phyloP scores from a whole-genome alignment of 2,797 vertebrate species.

The Macropodus opercularis region DNA sequence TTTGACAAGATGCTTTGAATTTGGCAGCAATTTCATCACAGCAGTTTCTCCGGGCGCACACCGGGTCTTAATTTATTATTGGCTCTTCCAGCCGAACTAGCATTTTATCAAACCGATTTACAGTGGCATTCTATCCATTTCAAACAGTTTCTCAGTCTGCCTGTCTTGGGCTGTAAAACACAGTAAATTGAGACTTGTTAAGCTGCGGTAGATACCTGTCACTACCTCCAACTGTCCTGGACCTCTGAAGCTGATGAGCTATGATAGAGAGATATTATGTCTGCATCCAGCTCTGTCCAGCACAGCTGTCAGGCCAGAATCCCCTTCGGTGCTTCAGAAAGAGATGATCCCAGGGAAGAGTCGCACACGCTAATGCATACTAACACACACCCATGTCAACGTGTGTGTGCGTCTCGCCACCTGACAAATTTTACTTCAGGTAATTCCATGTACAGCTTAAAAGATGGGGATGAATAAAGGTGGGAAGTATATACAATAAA shows the following conservation, averaged over 20 bases:
- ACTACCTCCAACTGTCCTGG: slow-evolving; percentile 22
- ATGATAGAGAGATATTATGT: slow-evolving; percentile 60
- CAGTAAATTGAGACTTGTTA: slow-evolving; percentile 53
- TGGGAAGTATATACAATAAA: slow-evolving; percentile 25
- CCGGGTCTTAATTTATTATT: slow-evolving; percentile 41
- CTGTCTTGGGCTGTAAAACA: slow-evolving; percentile 45
- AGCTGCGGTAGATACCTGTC: slow-evolving; percentile 52
- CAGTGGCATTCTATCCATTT: slow-evolving; percentile 43
- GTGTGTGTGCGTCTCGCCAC: slow-evolving; percentile 12
- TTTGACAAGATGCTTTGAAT: slow-evolving; percentile 40
- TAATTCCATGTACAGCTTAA: slow-evolving; percentile 35
- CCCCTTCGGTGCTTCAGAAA: slow-evolving; percentile 29
- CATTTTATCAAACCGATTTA: slow-evolving; percentile 56
- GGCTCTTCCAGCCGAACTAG: slow-evolving; percentile 42
- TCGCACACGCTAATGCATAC: slow-evolving; percentile 18
- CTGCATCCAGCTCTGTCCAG: slow-evolving; percentile 46
- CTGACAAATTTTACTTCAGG: slow-evolving; percentile 39
- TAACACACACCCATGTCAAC: slow-evolving; percentile 10
- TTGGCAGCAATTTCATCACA: slow-evolving; percentile 40
- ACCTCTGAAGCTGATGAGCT: slow-evolving; percentile 49
- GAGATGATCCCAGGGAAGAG: slow-evolving; percentile 40
- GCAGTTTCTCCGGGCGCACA: slow-evolving; percentile 24
- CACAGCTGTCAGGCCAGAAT: slow-evolving; percentile 50
- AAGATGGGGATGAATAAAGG: slow-evolving; percentile 32
- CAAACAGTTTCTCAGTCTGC: slow-evolving; percentile 22